These are phyloP conservation scores for Alsophila aescularia DNA, from an alignment of 2,888 invertebrate species.

Conservation along the genomic window DNA sequence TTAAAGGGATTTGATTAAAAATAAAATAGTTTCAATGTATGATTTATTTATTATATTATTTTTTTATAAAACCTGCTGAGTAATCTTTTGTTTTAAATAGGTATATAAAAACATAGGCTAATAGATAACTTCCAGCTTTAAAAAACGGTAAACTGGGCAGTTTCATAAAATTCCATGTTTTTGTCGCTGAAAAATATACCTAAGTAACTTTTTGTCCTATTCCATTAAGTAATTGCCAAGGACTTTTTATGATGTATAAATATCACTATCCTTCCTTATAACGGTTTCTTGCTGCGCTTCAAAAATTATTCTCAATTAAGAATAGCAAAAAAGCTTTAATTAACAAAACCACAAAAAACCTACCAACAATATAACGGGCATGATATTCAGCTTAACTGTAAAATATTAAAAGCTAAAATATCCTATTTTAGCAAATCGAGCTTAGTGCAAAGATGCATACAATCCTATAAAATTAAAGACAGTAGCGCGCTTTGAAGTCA, in stretches of 20 bases:
- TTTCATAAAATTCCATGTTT: background rate
- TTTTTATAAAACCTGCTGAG: too few relatives aligned
- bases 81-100: too few relatives aligned
- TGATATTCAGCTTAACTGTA: slow-evolving; percentile 10
- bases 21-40: too few relatives aligned
- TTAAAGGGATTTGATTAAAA: too few relatives aligned
- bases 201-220: background rate
- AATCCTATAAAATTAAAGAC: slow-evolving; percentile 27
- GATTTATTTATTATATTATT: too few relatives aligned
- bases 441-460: slow-evolving; percentile 23
- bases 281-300: background rate
- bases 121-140: too few relatives aligned
- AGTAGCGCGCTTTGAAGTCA: slow-evolving; percentile 30
- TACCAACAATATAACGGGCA: slow-evolving; percentile 3
- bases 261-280: background rate
- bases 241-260: background rate
- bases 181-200: background rate
- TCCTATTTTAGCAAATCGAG: background rate
- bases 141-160: too few relatives aligned
- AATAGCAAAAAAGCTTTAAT: slow-evolving; percentile 4
- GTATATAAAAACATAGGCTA: background rate
- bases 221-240: background rate
- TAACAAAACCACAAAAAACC: background rate
- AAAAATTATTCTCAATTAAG: slow-evolving; percentile 3
- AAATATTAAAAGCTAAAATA: background rate